Evolutionary conservation across 2,888 invertebrate species (phyloP).

Genomic region (Cheilosia pagana): DNA sequence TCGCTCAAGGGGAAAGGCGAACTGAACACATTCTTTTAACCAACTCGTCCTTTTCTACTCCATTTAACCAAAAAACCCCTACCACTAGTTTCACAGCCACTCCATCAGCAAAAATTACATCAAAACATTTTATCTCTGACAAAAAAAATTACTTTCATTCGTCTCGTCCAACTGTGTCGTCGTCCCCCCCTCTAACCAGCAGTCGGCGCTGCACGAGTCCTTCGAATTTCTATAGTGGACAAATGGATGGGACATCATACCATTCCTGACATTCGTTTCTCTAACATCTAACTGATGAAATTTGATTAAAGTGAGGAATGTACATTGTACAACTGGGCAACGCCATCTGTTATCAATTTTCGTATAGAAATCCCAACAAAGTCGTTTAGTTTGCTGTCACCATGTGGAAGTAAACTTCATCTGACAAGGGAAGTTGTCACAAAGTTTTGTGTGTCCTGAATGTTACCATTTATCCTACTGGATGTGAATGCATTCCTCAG

Average conservation of each 20-base stretch:
- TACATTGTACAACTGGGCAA: constrained; percentile 8
- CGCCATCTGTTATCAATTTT: constrained; percentile 66
- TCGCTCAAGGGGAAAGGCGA: no score
- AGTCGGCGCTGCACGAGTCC: neutral
- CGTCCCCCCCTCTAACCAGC: constrained; percentile 6
- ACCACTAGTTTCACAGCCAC: constrained; percentile 9
- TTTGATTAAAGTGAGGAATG: constrained; percentile 51
- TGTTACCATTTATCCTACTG: constrained; percentile 6
- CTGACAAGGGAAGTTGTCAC: neutral
- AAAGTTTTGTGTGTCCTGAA: constrained; percentile 9
- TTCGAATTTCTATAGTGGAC: constrained; percentile 1
- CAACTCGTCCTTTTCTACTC: constrained; percentile 2
- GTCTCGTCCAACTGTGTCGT: constrained; percentile 56
- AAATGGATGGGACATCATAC: constrained; percentile 42
- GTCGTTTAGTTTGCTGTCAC: constrained; percentile 33
- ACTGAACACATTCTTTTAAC: no score
- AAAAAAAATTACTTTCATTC: constrained; percentile 56
- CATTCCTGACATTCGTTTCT: constrained; percentile 20
- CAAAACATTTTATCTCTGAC: constrained; percentile 17
- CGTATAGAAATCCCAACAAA: constrained; percentile 27
- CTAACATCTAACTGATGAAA: constrained; percentile 47
- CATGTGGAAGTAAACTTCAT: constrained; percentile 16
- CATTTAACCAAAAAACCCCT: constrained; percentile 17
- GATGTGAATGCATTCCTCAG: constrained; percentile 5
- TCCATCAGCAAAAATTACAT: constrained; percentile 44